These are phyloP conservation scores for Myanophis thanlyinensis DNA, from an alignment of 2,113 vertebrate species.

Conservation along the genomic window DNA sequence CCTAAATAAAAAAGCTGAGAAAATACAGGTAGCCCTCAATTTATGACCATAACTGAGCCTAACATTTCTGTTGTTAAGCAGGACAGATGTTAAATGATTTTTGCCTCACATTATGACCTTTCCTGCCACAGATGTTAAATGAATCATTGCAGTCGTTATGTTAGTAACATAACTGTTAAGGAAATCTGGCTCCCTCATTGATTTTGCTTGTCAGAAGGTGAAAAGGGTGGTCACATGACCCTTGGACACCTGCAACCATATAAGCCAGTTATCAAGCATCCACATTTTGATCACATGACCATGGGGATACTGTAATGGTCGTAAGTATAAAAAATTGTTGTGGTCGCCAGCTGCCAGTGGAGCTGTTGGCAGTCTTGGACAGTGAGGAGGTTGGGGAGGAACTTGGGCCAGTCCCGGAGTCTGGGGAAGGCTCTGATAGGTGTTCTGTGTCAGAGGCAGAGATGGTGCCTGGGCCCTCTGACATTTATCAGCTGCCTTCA, in stretches of 20 bases:
- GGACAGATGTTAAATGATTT: not conserved
- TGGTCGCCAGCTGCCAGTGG: no score
- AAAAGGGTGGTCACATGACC: not conserved
- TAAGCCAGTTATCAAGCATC: not conserved
- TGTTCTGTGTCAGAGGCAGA: no score
- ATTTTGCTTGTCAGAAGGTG: not conserved
- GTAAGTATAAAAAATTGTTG: not conserved
- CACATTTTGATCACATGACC: not conserved
- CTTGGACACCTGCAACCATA: not conserved
- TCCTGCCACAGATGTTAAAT: not conserved
- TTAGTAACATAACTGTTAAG: not conserved
- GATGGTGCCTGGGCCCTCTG: no score
- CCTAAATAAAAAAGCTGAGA: not conserved
- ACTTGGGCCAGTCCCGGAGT: no score
- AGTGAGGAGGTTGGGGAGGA: no score
- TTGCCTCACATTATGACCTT: not conserved
- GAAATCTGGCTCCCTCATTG: not conserved
- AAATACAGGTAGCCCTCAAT: not conserved
- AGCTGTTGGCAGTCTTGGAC: no score
- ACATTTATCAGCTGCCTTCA: no score
- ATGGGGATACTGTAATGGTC: not conserved
- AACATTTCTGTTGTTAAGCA: not conserved
- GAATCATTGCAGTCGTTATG: not conserved
- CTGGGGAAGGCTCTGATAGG: no score
- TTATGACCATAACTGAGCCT: not conserved